Evolutionary conservation across 1,140 invertebrate species (phyloP), one percentile per base, ranked within the genome.

Genomic region (Bombus difficillimus): DNA sequence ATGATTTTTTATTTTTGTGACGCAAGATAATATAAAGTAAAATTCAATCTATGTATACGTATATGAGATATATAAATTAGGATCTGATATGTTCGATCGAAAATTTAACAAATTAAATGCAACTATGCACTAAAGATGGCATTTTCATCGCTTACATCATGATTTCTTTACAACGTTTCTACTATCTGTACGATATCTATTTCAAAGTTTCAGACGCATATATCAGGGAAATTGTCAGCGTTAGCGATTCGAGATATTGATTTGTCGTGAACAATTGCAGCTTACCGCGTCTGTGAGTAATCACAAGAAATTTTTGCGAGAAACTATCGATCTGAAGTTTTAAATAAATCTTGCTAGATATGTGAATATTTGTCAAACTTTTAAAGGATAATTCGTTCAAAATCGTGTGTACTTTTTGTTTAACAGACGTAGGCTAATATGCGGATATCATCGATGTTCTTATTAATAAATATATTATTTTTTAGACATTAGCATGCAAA

Each of bases 221-320:
- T 3, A 37, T 25, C 3, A 13, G 8, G 12, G 81, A 64, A 76
- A 66, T 47, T 76, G 32, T 22, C 41, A 22, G 39, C 4, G 5
- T 22, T 59, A 22, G 39, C 9, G 9, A 1, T 66, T 64, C 8
- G 37, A n/a, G 18, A n/a, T 64, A 68, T 85, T 57, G 77, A 80
- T 64, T 43, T 10, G 10, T 86, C 75, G 74, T 37, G 41, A 75
- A 88, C 83, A 90, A 53, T 79, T 80, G 85, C 81, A 76, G 8
- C 34, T 1, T 89, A 76, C 68, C 82, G 69, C 89, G 15, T 88
- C 73, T 88, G 89, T 90, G 76, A 90, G 83, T 90, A 90, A 89
- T 87, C 73, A 72, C 59, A 47, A 69, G 22, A 75, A 81, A 59
- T 76, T 85, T 89, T 87, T 89, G 79, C 8, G 13, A 78, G 39